Percentiles rank a stretch among this genome's conserved stretches.
These are phyloP conservation scores for Cantharis flavilabris DNA, from an alignment of 2,888 invertebrate species.

Conservation along the genomic window DNA sequence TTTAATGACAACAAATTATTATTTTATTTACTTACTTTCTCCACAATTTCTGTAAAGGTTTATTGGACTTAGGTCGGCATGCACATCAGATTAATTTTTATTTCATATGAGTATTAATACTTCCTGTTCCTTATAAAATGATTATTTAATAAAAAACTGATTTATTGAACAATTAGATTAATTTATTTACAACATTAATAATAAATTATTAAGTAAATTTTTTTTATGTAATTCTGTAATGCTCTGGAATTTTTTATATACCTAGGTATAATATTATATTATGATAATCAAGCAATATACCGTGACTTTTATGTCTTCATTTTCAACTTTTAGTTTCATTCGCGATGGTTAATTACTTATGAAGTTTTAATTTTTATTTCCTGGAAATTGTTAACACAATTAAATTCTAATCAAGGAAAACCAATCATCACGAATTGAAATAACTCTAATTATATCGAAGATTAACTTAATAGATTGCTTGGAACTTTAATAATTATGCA, in stretches of 20 bases:
- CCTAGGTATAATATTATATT: neutral
- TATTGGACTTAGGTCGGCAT: constrained; percentile 1
- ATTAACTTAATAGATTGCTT: neutral
- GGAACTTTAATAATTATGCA: neutral
- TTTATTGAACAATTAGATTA: neutral
- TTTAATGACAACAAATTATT: constrained; percentile 1
- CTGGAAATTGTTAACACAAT: neutral
- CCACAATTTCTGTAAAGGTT: constrained; percentile 4
- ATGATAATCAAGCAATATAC: neutral
- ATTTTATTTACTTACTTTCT: constrained; percentile 6
- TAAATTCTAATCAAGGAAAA: neutral
- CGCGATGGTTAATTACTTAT: neutral
- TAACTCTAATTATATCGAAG: neutral
- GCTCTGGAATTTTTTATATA: neutral
- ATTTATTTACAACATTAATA: neutral
- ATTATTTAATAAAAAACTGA: neutral
- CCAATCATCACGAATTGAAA: neutral
- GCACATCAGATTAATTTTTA: neutral
- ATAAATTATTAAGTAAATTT: neutral
- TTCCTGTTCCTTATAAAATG: neutral
- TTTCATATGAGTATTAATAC: neutral
- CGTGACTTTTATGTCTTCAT: neutral
- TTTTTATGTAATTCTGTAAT: neutral
- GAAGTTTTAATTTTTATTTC: neutral
- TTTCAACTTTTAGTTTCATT: neutral